A percentile compares a stretch with the other conserved stretches of the same genome.
These are phyloP conservation scores for Syrphus vitripennis DNA, from an alignment of 2,888 invertebrate species.

Conservation along the genomic window DNA sequence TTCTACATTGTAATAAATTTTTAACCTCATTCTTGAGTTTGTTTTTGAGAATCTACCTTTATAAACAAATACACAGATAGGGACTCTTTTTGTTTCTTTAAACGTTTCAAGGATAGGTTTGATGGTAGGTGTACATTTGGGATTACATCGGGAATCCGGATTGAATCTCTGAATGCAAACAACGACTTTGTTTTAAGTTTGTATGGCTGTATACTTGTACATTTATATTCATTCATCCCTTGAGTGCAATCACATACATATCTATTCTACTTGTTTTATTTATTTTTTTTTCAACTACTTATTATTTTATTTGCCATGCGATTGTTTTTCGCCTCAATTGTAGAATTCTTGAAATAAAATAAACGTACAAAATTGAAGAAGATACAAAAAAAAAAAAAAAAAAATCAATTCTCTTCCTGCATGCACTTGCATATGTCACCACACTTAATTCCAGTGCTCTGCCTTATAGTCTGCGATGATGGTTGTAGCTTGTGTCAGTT, in stretches of 20 bases:
- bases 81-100: slow-evolving; percentile 10
- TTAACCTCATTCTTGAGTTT: not conserved
- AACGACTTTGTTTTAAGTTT: slow-evolving; percentile 15
- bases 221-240: slow-evolving; percentile 43
- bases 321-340: slow-evolving; percentile 68
- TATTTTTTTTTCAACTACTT: slow-evolving; percentile 43
- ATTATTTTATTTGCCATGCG: slow-evolving; percentile 64
- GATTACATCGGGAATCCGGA: slow-evolving; percentile 38
- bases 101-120: slow-evolving; percentile 37
- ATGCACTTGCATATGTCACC: slow-evolving; percentile 69
- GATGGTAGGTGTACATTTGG: slow-evolving; percentile 29
- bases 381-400: slow-evolving; percentile 18
- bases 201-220: not conserved
- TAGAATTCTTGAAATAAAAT: slow-evolving; percentile 49
- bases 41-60: not conserved
- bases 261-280: slow-evolving; percentile 7
- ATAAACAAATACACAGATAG: not conserved
- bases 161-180: slow-evolving; percentile 36
- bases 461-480: slow-evolving; percentile 7
- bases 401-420: slow-evolving; percentile 61
- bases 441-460: slow-evolving; percentile 47
- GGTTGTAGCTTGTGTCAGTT: slow-evolving; percentile 50
- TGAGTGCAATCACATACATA: slow-evolving; percentile 52
- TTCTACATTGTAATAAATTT: not conserved
- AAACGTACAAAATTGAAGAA: slow-evolving; percentile 10